These are phyloP conservation scores for Pseudomugil gertrudae DNA, from an alignment of 2,797 vertebrate genomes.

Conservation along the genomic window DNA sequence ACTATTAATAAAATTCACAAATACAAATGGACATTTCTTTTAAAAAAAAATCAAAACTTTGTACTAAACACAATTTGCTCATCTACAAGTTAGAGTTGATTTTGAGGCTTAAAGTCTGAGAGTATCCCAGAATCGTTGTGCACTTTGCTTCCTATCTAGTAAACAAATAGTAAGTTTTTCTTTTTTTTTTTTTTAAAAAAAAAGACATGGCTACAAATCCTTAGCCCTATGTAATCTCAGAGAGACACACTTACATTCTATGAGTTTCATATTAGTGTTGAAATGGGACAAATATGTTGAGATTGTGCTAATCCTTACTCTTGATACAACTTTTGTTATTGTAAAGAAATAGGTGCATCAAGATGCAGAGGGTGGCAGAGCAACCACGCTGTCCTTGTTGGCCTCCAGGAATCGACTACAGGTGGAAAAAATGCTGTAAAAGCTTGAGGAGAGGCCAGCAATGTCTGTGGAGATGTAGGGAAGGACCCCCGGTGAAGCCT, in stretches of 20 bases:
- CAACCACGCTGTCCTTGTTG: constrained; percentile 82
- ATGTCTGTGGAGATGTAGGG: constrained; percentile 93
- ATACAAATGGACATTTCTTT: no score
- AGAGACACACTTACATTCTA: constrained; percentile 1
- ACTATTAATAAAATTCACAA: constrained; percentile 2
- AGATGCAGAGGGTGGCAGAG: constrained; percentile 38
- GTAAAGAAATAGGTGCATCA: constrained; percentile 14
- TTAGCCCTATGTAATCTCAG: constrained; percentile 10
- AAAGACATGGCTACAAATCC: not conserved
- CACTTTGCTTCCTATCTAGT: constrained; percentile 18
- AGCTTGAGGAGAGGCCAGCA: constrained; percentile 89
- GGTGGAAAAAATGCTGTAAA: constrained; percentile 85
- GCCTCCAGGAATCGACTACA: constrained; percentile 89
- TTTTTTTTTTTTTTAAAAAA: not conserved
- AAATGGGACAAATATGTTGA: constrained; percentile 6
- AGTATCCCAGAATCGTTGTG: constrained; percentile 7
- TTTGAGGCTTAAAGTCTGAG: constrained; percentile 32
- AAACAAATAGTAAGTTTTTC: constrained; percentile 24
- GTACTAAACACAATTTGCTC: constrained; percentile 16
- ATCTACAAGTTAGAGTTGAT: constrained; percentile 39
- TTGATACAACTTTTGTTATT: constrained; percentile 15
- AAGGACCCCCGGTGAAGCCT: constrained; percentile 89
- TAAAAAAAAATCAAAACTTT: constrained; percentile 15
- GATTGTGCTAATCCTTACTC: constrained; percentile 6
- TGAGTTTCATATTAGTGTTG: constrained; percentile 3